phyloP scores from a whole-genome alignment of 1,140 invertebrate genomes.

The Ruditapes philippinarum region DNA sequence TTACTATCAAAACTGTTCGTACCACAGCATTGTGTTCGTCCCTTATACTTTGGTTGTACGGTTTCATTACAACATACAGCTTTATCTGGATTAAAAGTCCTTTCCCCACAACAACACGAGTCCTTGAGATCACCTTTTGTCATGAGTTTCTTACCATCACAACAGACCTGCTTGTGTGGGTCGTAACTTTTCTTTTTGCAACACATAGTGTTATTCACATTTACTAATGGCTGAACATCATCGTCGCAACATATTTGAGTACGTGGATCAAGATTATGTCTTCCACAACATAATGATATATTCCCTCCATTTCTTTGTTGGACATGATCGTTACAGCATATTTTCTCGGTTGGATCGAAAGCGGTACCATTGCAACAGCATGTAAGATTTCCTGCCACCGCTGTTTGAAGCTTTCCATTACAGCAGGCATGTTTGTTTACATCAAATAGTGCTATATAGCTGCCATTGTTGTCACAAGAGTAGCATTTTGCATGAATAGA shows the following conservation, averaged over 20 bases:
- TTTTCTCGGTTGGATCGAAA: background rate
- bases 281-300: constrained; percentile 22
- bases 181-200: constrained; percentile 37
- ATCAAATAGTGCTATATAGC: background rate
- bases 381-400: constrained; percentile 30
- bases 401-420: constrained; percentile 23
- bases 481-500: constrained; percentile 16
- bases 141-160: constrained; percentile 8
- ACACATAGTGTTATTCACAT: constrained; percentile 14
- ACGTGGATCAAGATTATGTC: constrained; percentile 16
- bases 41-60: background rate
- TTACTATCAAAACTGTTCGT: constrained; percentile 34
- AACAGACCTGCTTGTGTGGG: constrained; percentile 20
- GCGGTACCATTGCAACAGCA: constrained; percentile 17
- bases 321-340: constrained; percentile 21
- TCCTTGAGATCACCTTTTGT: background rate
- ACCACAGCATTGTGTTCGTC: constrained; percentile 43
- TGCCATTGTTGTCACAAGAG: background rate
- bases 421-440: constrained; percentile 26
- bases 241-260: constrained; percentile 32
- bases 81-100: background rate
- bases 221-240: background rate
- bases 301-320: constrained; percentile 31
- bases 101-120: constrained; percentile 32
- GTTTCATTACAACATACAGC: constrained; percentile 33